Evolutionary conservation across 1,140 invertebrate genomes (phyloP).

Genomic region (Thereuonema tuberculata): DNA sequence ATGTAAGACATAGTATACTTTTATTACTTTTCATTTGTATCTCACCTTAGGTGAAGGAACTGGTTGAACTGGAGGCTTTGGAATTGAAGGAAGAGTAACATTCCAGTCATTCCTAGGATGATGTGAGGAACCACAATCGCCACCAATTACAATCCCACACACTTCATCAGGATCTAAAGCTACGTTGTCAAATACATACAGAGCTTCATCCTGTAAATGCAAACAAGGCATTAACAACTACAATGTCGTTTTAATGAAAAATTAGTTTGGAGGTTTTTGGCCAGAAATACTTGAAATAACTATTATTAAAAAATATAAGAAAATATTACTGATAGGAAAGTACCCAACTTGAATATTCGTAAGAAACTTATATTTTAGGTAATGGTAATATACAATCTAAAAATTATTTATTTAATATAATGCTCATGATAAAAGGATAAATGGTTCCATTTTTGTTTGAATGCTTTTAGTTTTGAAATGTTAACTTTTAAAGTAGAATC

Average conservation of each 20-base stretch:
- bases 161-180: conserved; percentile 70
- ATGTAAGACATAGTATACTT: too few relatives aligned
- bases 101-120: conserved; percentile 83
- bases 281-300: background rate
- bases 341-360: background rate
- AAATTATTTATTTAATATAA: background rate
- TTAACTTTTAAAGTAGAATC: too few relatives aligned
- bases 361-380: background rate
- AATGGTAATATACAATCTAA: background rate
- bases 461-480: too few relatives aligned
- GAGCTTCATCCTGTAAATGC: conserved; percentile 53
- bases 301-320: background rate
- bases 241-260: background rate
- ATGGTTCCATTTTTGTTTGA: too few relatives aligned
- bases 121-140: conserved; percentile 54
- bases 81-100: conserved; percentile 70
- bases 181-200: conserved; percentile 61
- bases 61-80: conserved; percentile 50
- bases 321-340: background rate
- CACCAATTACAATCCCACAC: conserved; percentile 79
- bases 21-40: too few relatives aligned
- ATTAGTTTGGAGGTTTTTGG: too few relatives aligned
- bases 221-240: conserved; percentile 10
- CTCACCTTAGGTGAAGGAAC: conserved; percentile 46
- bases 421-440: too few relatives aligned